Base-by-base conservation (phyloP, 2,113 vertebrate genomes). In the Entomyzon cyanotis region DNA sequence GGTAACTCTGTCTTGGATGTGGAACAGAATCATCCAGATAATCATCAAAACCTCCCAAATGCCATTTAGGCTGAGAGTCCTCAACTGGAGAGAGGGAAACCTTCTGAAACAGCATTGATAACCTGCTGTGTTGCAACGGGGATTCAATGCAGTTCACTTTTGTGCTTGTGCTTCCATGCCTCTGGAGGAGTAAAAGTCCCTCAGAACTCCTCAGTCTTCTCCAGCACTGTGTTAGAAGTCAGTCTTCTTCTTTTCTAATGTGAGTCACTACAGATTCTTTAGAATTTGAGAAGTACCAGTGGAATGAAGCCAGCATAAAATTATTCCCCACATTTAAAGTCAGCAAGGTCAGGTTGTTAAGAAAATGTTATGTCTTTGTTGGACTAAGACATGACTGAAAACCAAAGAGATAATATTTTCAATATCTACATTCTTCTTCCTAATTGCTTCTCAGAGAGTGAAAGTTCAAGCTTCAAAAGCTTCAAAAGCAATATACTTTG, bases 21-120 rank as follows among this genome's bases (percentile, higher is more conserved):
- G 39, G 20, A 62, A 49, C 41, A 67, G 13, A 79, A 56, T 52
- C 13, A 53, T 35, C 15, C 39, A 83, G 30, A 31, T 19, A 70
- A 65, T 30, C 5, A 47, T 28, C 2, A 46, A 58, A 79, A 37
- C 7, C 5, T 10, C 8, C 22, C 8, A 2, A 0, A 0, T 9
- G 44, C 37, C 83, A 28, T 37, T 33, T 23, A 44, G 12, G 20
- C 50, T 67, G 44, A 52, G 13, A 31, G 12, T 59, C 15, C 9
- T 56, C 24, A 77, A 0, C 17, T 70, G 46, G 30, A 63, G 23
- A n/a, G 23, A 39, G 35, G 49, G 27, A 78, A 9, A 22, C 3
- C 6, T 56, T 50, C 10, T 28, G 50, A 47, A 69, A 46, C 18
- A 59, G 19, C 23, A 18, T 5, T 37, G 30, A n/a, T 37, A 70